Base-by-base conservation (phyloP, 2,113 vertebrate genomes). In the Triplophysa rosa region DNA sequence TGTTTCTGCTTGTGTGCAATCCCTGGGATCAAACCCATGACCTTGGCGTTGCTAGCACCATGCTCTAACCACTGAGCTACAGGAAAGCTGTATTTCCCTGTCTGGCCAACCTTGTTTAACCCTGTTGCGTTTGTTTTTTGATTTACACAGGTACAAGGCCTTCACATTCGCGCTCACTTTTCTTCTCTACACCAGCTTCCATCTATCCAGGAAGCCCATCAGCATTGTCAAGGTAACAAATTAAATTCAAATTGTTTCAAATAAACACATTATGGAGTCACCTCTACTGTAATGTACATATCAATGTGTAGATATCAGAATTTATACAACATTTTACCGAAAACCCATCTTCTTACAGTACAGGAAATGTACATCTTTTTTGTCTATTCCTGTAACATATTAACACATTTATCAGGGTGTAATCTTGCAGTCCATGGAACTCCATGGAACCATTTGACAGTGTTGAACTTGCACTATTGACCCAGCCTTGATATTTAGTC, bases 131-230 rank as follows among this genome's bases (percentile, higher is more conserved):
- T 21, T 29, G 11, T 24, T 63, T 29, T 82, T 21, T 29, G 11
- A 37, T 63, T 37, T 40, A 54, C 13, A 2, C 26, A 99, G 97
- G 91, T 98, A 96, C 85, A 92, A 93, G 71, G 96, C 95, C 0
- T 92, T 95, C 81, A 96, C 93, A 0, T 93, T 99, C 79, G 84
- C 91, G 7, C 90, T 99, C 76, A 98, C 97, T 12, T 99, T 99
- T 87, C 85, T 99, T 67, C 92, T 95, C 73, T 98, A 99, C 71
- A 92, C 95, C 70, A 95, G 95, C 81, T 99, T 96, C 78, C 97
- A 98, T 89, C 94, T 99, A 54, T 98, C 97, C 83, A 91, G 97
- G 87, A 99, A 98, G 86, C 97, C 96, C 70, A 96, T 99, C 87
- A 99, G 97, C 83, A 93, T 99, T 0, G 94, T 99, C 67, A 99